Conservation (phyloP, 2,888 invertebrate species). For the Drosophila kanekoi region DNA sequence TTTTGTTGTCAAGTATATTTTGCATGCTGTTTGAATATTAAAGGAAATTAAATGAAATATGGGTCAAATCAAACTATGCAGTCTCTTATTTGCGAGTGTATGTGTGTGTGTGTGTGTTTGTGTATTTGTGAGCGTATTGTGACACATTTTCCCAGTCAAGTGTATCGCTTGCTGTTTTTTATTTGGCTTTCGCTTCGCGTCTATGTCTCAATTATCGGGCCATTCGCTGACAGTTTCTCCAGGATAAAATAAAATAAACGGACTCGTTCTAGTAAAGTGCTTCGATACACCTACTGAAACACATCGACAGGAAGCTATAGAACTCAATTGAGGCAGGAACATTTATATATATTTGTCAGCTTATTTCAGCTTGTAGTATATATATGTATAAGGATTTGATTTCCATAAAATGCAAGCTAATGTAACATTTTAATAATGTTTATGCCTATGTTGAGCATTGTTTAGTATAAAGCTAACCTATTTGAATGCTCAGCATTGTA, state of each 20-base stretch:
- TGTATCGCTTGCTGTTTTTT: conserved; percentile 22
- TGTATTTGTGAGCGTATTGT: conserved; percentile 11
- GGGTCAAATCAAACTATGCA: too few species aligned
- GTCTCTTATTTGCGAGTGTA: not conserved
- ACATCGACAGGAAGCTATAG: too few species aligned
- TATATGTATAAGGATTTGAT: too few species aligned
- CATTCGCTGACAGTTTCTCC: conserved; percentile 44
- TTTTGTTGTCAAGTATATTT: too few species aligned
- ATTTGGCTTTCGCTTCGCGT: conserved; percentile 13
- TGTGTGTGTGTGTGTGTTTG: not conserved
- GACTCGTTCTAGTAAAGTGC: not conserved
- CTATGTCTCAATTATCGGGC: conserved; percentile 44
- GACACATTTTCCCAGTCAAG: conserved; percentile 45
- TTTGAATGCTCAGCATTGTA: not conserved
- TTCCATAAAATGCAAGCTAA: too few species aligned
- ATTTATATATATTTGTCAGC: too few species aligned
- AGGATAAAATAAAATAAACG: conserved; percentile 27
- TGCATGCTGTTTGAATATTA: too few species aligned
- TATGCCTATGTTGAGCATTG: too few species aligned
- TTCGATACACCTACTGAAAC: conserved; percentile 2
- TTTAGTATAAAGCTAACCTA: too few species aligned
- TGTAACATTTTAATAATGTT: too few species aligned
- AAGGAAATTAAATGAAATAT: too few species aligned
- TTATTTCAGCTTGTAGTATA: not conserved
- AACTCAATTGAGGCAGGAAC: not conserved